Evolutionary conservation across 2,797 vertebrate genomes (phyloP), one percentile per base, ranked within the genome.

Genomic region (Knipowitschia caucasica): DNA sequence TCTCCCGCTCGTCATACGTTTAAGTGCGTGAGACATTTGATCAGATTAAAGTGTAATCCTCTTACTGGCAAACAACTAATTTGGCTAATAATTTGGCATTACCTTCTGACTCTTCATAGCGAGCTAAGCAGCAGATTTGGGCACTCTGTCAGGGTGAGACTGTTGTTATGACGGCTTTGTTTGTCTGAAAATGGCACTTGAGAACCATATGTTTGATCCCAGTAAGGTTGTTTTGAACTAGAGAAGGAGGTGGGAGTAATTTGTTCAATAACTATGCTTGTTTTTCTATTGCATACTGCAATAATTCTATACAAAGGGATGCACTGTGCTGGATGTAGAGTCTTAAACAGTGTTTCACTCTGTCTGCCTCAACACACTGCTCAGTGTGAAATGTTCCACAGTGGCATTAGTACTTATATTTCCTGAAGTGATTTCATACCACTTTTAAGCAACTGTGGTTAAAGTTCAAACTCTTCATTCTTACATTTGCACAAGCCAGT

Each of bases 61-160:
- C 82, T 89, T 89, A 87, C 66, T 64, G 61, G 75, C 84, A 89
- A 89, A 89, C 86, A 88, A 78, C 82, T 89, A 56, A 89, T 90
- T 89, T 87, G 67, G 60, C 82, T 75, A 86, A 90, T 88, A 87
- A 87, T 86, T 85, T 77, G 44, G 71, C 35, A 67, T 85, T 83
- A 85, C 71, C 72, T 77, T 78, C 74, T 78, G 77, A 85, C 75
- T 84, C 75, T 56, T 75, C 65, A 44, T 70, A 77, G 75, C 74
- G 75, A 64, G 64, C 63, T 61, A 74, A 86, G 78, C 75, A 80
- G 69, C 50, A 81, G 84, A 84, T 87, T 88, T 80, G 56, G 76
- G 82, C 86, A 77, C 77, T 56, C 63, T 47, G 59, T 51, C 78
- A 73, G 77, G 70, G 66, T 73, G 70, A 56, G 62, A 53, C 64